Evolutionary conservation across 1,140 invertebrate species (phyloP).

Genomic region (Meloidogyne chitwoodi): DNA sequence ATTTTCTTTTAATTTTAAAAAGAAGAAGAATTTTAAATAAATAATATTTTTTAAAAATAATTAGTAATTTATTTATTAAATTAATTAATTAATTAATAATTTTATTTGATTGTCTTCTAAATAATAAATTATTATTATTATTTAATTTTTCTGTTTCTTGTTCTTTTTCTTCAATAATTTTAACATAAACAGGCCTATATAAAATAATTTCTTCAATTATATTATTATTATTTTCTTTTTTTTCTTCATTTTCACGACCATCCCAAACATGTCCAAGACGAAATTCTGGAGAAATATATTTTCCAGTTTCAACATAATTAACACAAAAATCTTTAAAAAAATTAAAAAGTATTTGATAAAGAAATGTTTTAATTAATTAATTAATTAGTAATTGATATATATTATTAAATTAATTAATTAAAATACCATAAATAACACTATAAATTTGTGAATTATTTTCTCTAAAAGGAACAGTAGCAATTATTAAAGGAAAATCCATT

Average conservation of each 20-base stretch:
- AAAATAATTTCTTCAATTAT: conserved; percentile 49
- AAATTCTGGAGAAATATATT: conserved; percentile 77
- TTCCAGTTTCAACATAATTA: conserved; percentile 73
- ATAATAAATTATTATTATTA: background rate
- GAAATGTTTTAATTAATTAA: too few species aligned
- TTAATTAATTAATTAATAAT: background rate
- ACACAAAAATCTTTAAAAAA: conserved; percentile 48
- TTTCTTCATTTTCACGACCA: conserved; percentile 42
- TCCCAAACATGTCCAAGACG: conserved; percentile 77
- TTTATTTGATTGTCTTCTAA: background rate
- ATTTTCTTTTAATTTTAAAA: too few species aligned
- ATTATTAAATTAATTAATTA: background rate
- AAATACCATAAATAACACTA: conserved; percentile 69
- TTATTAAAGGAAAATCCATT: conserved; percentile 76
- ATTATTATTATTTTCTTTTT: conserved; percentile 21
- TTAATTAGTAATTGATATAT: too few species aligned
- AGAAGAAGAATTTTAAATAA: too few species aligned
- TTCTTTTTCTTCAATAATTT: conserved; percentile 35
- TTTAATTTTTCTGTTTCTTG: background rate
- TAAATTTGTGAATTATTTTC: conserved; percentile 71
- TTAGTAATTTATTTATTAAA: too few species aligned
- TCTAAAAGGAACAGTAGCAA: conserved; percentile 75
- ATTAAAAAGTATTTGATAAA: background rate
- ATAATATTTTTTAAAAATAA: too few species aligned
- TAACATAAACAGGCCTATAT: conserved; percentile 56